A percentile compares a stretch with the other conserved stretches of the same genome.
Evolutionary conservation across 2,888 invertebrate species (phyloP).

Genomic region (Andrena chrysosceles): DNA sequence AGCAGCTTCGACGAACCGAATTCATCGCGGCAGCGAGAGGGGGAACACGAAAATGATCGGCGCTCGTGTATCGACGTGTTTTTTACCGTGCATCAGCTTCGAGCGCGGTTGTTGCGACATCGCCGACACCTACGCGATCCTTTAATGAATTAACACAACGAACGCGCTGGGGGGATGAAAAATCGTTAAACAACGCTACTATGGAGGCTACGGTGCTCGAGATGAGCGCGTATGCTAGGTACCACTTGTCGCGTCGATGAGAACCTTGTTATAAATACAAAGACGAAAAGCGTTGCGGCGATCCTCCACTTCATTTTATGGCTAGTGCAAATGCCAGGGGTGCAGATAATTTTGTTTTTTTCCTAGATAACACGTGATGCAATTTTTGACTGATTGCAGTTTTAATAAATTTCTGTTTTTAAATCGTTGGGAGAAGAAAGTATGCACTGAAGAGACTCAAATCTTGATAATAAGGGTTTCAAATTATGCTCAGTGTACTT

Average conservation of each 20-base stretch:
- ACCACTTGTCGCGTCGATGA: conserved; percentile 36
- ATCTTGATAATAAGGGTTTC: too few species aligned
- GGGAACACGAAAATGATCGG: background rate
- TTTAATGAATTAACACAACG: conserved; percentile 58
- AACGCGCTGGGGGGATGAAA: conserved; percentile 33
- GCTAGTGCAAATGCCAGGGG: too few species aligned
- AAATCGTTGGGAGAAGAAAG: too few species aligned
- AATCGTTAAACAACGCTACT: conserved; percentile 59
- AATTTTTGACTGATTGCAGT: too few species aligned
- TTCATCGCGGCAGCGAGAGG: background rate
- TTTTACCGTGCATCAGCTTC: conserved; percentile 13
- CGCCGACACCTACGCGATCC: conserved; percentile 28
- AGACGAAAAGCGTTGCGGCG: background rate
- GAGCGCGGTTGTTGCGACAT: conserved; percentile 44
- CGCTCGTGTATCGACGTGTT: conserved; percentile 5
- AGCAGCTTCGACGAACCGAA: conserved; percentile 5
- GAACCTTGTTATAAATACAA: conserved; percentile 35
- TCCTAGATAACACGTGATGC: too few species aligned
- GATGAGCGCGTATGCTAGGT: conserved; percentile 31
- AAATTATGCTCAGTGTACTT: too few species aligned
- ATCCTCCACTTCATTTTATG: background rate
- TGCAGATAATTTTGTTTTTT: too few species aligned
- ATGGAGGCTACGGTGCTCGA: conserved; percentile 15
- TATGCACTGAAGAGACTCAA: too few species aligned
- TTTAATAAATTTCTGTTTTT: too few species aligned